A percentile compares a stretch with the other conserved stretches of the same genome.
Evolutionary conservation across 2,797 vertebrate species (phyloP).

Genomic region (Amniataba percoides): DNA sequence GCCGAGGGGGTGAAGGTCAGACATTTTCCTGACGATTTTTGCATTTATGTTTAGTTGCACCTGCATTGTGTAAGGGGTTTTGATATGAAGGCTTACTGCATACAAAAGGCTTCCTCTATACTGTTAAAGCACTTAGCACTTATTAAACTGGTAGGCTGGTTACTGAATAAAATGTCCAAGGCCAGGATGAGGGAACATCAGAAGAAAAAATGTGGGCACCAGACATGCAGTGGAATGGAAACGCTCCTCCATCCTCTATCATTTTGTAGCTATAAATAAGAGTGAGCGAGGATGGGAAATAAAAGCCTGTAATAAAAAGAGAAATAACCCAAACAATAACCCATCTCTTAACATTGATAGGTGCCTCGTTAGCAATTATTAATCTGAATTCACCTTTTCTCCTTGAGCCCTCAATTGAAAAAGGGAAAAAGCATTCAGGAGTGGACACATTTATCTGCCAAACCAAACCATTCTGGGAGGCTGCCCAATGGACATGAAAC

Average conservation of each 20-base stretch:
- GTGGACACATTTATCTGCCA: slow-evolving; percentile 25
- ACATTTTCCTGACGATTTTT: slow-evolving; percentile 39
- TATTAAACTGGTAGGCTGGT: slow-evolving; percentile 47
- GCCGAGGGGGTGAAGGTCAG: slow-evolving; percentile 45
- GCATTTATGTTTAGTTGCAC: slow-evolving; percentile 42
- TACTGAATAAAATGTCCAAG: slow-evolving; percentile 64
- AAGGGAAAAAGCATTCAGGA: slow-evolving; percentile 13
- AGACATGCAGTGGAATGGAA: slow-evolving; percentile 39
- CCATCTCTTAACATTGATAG: background rate
- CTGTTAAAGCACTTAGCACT: slow-evolving; percentile 55
- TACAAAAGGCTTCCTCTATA: slow-evolving; percentile 55
- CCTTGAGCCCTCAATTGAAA: slow-evolving; percentile 13
- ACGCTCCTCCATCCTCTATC: slow-evolving; percentile 32
- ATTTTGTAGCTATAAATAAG: slow-evolving; percentile 46
- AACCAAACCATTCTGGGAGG: slow-evolving; percentile 36
- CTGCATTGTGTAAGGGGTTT: slow-evolving; percentile 39
- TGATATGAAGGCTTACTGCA: slow-evolving; percentile 32
- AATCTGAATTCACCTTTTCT: slow-evolving; percentile 39
- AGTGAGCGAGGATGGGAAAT: slow-evolving; percentile 21
- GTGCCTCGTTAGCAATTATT: slow-evolving; percentile 2
- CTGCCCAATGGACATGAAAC: slow-evolving; percentile 36
- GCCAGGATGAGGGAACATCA: slow-evolving; percentile 44
- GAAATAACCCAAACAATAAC: slow-evolving; percentile 31
- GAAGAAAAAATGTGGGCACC: slow-evolving; percentile 27
- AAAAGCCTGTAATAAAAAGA: slow-evolving; percentile 33